Base-by-base conservation (phyloP, 2,888 invertebrate genomes). In the Melanostoma scalare region DNA sequence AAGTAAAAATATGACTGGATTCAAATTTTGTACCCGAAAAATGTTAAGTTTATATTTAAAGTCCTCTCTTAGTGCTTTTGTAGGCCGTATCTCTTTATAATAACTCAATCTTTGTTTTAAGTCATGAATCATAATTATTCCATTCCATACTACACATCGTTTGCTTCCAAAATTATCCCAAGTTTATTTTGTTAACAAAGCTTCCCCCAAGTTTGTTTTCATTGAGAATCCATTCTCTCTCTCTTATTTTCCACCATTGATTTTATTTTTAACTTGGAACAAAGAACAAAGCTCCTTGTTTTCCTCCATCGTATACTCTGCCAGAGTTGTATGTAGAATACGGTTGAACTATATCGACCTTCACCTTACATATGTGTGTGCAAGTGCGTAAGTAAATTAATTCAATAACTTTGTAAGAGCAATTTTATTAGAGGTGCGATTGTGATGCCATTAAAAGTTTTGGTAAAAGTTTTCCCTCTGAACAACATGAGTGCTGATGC, bases 391-490 rank as follows among this genome's bases (percentile, higher is more conserved):
- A 63, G 73, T 53, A 63, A 82, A 82, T 78, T 82, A 73, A 78
- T 78, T 78, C 73, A 65, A 72, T 68, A 68, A 72, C 67, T 63
- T 63, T 50, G 63, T 68, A 20, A 35, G 31, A 53, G 61, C 52
- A 38, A 38, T 68, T 76, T 67, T 42, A 73, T 77, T 72, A 52
- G 67, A 55, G 53, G 36, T 53, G 67, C 61, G 61, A 81, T 81
- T 77, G 77, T 76, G 78, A 73, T 52, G 58, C 68, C 56, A 78
- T 82, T 78, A 82, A 78, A 77, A 77, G 68, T 77, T 77, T 80
- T 69, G 72, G 50, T 2, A 10, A 60, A 82, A 78, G 56, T 56
- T 82, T 82, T 60, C 40, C n/a, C 36, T 44, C 6, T 44, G 2
- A 35, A 31, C 63, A 52, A 50, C 33, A 30, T 46, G 46, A 33